Percentiles rank a stretch among this genome's conserved stretches.
phyloP scores from a whole-genome alignment of 2,113 vertebrate species.

The Cebidichthys violaceus region DNA sequence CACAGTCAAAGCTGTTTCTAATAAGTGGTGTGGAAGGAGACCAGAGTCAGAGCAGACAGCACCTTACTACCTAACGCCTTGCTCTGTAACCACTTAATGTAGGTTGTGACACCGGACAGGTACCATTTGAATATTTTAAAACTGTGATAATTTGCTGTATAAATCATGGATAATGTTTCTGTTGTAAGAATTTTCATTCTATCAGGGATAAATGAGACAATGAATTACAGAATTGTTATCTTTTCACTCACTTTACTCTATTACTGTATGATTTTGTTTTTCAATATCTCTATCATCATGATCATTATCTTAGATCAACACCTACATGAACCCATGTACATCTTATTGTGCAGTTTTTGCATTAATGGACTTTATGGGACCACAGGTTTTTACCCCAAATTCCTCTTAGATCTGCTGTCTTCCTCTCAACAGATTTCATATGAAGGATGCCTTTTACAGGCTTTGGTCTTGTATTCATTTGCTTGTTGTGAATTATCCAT shows the following conservation, averaged over 20 bases:
- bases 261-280: slow-evolving; percentile 54
- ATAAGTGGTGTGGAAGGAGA: background rate
- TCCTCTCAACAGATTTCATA: slow-evolving; percentile 50
- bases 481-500: slow-evolving; percentile 51
- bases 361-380: slow-evolving; percentile 64
- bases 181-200: slow-evolving; percentile 43
- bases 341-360: slow-evolving; percentile 54
- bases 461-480: slow-evolving; percentile 58
- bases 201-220: slow-evolving; percentile 46
- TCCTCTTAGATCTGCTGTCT: slow-evolving; percentile 42
- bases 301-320: slow-evolving; percentile 50
- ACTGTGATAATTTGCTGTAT: background rate
- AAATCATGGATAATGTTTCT: slow-evolving; percentile 55
- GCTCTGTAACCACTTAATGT: background rate
- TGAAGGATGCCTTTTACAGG: slow-evolving; percentile 52
- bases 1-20: background rate
- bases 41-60: background rate
- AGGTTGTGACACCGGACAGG: background rate
- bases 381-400: slow-evolving; percentile 64
- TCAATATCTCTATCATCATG: slow-evolving; percentile 40
- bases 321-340: slow-evolving; percentile 69
- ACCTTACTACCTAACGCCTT: background rate
- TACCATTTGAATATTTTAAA: background rate
- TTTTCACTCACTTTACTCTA: slow-evolving; percentile 53
- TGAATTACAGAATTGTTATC: slow-evolving; percentile 22